These are phyloP conservation scores for Pimpla rufipes DNA, from an alignment of 2,888 invertebrate species.

Conservation along the genomic window DNA sequence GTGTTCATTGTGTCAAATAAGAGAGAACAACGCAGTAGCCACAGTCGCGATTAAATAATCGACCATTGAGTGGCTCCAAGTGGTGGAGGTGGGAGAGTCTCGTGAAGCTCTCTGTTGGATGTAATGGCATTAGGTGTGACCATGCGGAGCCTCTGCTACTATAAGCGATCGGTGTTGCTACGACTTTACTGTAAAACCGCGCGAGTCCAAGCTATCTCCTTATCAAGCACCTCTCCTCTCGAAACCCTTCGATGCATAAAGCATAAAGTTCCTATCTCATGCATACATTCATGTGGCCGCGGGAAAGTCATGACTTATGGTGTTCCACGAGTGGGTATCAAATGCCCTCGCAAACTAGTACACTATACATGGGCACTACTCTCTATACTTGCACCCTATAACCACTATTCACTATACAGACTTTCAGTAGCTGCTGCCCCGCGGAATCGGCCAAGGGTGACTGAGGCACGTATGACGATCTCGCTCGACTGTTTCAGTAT, in stretches of 20 bases:
- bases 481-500: slow-evolving; percentile 72
- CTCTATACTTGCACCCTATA: slow-evolving; percentile 39
- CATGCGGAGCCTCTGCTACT: slow-evolving; percentile 31
- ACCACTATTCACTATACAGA: slow-evolving; percentile 44
- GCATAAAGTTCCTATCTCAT: slow-evolving; percentile 85
- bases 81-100: background rate
- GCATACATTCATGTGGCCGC: slow-evolving; percentile 83
- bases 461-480: slow-evolving; percentile 82
- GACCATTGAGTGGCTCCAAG: slow-evolving; percentile 17
- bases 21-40: background rate
- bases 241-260: slow-evolving; percentile 83
- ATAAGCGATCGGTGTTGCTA: slow-evolving; percentile 32
- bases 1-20: background rate
- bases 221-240: slow-evolving; percentile 76
- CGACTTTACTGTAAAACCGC: slow-evolving; percentile 65
- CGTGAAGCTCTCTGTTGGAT: background rate
- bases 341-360: slow-evolving; percentile 45
- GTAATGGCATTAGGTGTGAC: slow-evolving; percentile 20
- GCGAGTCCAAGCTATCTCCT: slow-evolving; percentile 72
- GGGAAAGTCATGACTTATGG: slow-evolving; percentile 82
- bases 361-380: slow-evolving; percentile 50
- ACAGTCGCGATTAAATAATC: slow-evolving; percentile 40
- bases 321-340: slow-evolving; percentile 66
- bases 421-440: slow-evolving; percentile 72
- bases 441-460: slow-evolving; percentile 79